Evolutionary conservation across 2,113 vertebrate genomes (phyloP), one percentile per base, ranked within the genome.

Genomic region (Entosphenus tridentatus): DNA sequence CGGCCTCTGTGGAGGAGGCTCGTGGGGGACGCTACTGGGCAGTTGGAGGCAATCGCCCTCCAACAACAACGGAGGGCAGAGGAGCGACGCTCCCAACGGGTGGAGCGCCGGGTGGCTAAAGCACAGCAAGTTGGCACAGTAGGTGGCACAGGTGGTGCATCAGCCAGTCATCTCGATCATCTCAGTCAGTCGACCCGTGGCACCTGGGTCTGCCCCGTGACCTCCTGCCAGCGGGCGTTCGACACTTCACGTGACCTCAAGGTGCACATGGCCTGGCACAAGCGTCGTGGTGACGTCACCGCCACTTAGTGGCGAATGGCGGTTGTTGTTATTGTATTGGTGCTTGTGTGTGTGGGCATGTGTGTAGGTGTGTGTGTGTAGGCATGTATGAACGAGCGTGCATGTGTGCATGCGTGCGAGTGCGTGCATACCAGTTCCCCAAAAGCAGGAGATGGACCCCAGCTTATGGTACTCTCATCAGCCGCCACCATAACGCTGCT

Each of bases 401-500:
- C 58, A 62, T 62, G 18, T 18, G 58, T 62, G 58, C 58, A 62
- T 62, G 58, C 18, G 58, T 62, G 58, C 8, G 13, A 16, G 56
- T 12, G 16, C 18, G 57, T 2, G 16, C 84, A 83, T 76, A 95
- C 92, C 87, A 96, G 79, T 68, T 96, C 92, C 72, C 90, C 90
- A 3, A 86, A 96, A 10, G 90, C 93, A 1, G 92, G 90, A 0
- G 89, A 93, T 0, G 90, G 89, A 0, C 92, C 92, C 87, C 88
- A 96, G 78, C 88, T 93, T 79, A 96, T 92, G 7, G 88, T 95
- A 77, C 89, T 96, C 76, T 97, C 92, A 10, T 97, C 91, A 0
- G 92, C 92, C 0, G 89, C 89, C 57, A 95, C 82, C 1, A 96
- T 82, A 70, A 95, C 84, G 72, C 89, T 95, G 83, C 91, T 96